These are phyloP conservation scores for Trachymyrmex cornetzi DNA, from an alignment of 1,140 invertebrate genomes.

Conservation along the genomic window DNA sequence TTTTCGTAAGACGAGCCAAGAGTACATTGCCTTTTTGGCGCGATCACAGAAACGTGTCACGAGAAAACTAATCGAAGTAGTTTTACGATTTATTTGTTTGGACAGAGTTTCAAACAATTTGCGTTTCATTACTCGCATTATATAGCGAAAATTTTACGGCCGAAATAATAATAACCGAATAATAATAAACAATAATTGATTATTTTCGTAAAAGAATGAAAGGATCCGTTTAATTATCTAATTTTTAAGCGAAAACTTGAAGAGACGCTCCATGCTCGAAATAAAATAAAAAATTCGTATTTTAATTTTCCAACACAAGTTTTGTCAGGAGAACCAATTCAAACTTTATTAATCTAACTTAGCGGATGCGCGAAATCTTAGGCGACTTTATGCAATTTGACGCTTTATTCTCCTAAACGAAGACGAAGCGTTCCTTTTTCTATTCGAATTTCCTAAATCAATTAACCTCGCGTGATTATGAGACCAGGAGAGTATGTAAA, in stretches of 20 bases:
- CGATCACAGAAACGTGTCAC: slow-evolving; percentile 17
- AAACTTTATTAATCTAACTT: not conserved
- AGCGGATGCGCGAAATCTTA: not conserved
- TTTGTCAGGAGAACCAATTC: not conserved
- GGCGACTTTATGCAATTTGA: not conserved
- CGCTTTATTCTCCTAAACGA: not conserved
- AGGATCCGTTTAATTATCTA: not conserved
- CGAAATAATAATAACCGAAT: not conserved
- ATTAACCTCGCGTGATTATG: not conserved
- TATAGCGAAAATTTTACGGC: not conserved
- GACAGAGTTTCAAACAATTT: not conserved
- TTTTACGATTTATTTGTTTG: slow-evolving; percentile 18
- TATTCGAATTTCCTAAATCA: slow-evolving; percentile 5
- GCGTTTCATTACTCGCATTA: not conserved
- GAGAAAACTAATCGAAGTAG: not conserved
- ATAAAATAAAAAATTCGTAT: not conserved
- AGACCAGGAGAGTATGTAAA: slow-evolving; percentile 62
- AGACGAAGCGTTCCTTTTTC: not conserved
- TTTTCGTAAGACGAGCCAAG: slow-evolving; percentile 16
- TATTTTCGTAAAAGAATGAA: not conserved
- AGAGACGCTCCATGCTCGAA: not conserved
- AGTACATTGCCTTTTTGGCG: slow-evolving; percentile 15
- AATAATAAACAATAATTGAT: not conserved
- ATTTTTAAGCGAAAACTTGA: not conserved
- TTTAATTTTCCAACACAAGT: not conserved